Conservation (phyloP, 2,113 vertebrate species). For the Catharus bicknelli region DNA sequence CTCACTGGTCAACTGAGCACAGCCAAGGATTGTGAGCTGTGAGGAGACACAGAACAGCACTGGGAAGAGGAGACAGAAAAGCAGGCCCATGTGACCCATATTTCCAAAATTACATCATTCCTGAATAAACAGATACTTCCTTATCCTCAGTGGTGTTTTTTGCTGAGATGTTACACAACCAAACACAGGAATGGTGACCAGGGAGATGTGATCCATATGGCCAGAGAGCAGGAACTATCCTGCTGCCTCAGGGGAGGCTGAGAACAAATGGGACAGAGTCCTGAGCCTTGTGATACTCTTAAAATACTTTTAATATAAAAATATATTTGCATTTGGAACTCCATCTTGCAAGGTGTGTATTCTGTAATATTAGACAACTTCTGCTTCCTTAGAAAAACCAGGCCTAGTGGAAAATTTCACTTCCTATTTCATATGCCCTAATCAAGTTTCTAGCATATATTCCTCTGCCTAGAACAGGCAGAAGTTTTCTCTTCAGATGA, state of each 20-base stretch:
- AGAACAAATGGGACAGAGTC: not conserved
- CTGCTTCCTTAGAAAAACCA: not conserved
- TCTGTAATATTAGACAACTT: not conserved
- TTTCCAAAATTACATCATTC: not conserved
- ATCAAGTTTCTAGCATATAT: not conserved
- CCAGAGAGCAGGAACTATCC: not conserved
- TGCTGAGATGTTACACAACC: not conserved
- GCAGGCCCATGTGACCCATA: not conserved
- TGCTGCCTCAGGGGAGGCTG: not conserved
- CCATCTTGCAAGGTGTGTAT: not conserved
- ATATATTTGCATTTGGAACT: not conserved
- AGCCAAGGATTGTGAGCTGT: not conserved
- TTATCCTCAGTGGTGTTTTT: not conserved
- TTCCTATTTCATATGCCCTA: not conserved
- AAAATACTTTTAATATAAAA: not conserved
- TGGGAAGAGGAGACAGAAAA: not conserved
- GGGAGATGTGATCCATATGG: not conserved
- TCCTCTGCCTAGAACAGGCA: not conserved
- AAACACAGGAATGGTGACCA: not conserved
- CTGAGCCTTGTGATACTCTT: not conserved
- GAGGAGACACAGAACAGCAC: accelerated
- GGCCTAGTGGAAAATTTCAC: not conserved
- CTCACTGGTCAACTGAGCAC: not conserved
- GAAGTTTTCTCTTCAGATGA: not conserved
- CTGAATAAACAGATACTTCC: constrained; percentile 32